Percentiles rank a stretch among this genome's conserved stretches.
Conservation (phyloP, 2,888 invertebrate species). For the Drosophila maculinotata region DNA sequence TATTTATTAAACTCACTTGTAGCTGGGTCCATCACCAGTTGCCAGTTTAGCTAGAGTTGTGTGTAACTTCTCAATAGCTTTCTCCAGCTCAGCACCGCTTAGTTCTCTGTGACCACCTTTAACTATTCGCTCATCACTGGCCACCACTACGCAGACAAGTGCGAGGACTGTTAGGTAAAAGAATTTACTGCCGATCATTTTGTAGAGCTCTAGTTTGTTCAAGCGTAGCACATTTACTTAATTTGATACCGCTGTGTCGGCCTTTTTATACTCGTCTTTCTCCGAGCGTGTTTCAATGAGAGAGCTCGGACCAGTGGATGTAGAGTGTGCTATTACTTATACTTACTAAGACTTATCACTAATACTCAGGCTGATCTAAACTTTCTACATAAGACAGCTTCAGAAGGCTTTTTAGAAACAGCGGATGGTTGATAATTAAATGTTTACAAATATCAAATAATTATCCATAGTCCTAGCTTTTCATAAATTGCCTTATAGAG, state of each 20-base stretch:
- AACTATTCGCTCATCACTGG: not conserved
- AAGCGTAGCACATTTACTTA: slow-evolving; percentile 15
- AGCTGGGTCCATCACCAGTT: slow-evolving; percentile 56
- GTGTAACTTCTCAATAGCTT: slow-evolving; percentile 34
- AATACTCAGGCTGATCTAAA: no score
- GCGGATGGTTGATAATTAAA: no score
- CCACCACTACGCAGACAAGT: slow-evolving; percentile 14
- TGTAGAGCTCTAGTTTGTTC: not conserved
- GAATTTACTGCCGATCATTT: slow-evolving; percentile 21
- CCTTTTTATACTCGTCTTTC: slow-evolving; percentile 8
- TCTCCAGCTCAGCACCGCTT: slow-evolving; percentile 19
- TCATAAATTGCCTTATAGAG: no score
- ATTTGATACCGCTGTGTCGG: no score
- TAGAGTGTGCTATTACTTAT: not conserved
- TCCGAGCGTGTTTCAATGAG: not conserved
- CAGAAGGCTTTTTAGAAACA: no score
- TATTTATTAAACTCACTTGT: slow-evolving; percentile 34
- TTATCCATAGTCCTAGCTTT: no score
- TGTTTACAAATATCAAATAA: no score
- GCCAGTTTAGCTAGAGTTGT: slow-evolving; percentile 37
- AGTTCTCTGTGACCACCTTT: slow-evolving; percentile 46
- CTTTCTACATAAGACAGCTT: no score
- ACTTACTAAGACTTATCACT: no score
- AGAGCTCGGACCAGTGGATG: not conserved
- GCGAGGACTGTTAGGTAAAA: slow-evolving; percentile 29